Evolutionary conservation across 2,888 invertebrate genomes (phyloP).

Genomic region (Coenonympha arcania): DNA sequence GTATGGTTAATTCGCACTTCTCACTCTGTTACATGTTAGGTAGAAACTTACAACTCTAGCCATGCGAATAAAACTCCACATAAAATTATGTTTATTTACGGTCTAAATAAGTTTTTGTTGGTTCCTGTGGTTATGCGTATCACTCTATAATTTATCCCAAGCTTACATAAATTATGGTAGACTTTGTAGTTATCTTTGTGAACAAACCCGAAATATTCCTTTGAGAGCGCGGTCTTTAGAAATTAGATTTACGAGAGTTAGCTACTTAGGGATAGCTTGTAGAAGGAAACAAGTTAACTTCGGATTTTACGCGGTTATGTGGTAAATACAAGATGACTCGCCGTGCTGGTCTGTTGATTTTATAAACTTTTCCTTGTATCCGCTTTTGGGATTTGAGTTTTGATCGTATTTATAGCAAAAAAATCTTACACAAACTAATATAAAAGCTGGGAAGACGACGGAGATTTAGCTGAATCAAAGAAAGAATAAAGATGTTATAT

Average conservation of each 20-base stretch:
- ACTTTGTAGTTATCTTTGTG: too few relatives aligned
- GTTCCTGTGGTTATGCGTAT: neutral
- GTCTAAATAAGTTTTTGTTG: too few relatives aligned
- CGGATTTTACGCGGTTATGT: conserved; percentile 11
- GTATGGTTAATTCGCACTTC: too few relatives aligned
- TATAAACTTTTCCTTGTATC: neutral
- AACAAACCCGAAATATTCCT: conserved; percentile 1
- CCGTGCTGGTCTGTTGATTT: too few relatives aligned
- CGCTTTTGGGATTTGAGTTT: neutral
- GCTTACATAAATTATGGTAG: neutral
- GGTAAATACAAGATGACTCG: neutral
- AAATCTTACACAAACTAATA: too few relatives aligned
- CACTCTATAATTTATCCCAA: neutral
- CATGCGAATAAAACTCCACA: too few relatives aligned
- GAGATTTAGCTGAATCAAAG: too few relatives aligned
- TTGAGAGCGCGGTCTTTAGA: conserved; percentile 16
- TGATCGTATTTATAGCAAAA: too few relatives aligned
- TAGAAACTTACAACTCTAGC: too few relatives aligned
- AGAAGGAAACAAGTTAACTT: conserved; percentile 11
- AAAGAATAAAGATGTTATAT: too few relatives aligned
- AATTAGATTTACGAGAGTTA: conserved; percentile 24
- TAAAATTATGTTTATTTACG: neutral
- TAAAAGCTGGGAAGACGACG: too few relatives aligned
- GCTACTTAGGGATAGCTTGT: conserved; percentile 17
- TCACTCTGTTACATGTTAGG: too few relatives aligned